Evolutionary conservation across 2,113 vertebrate genomes (phyloP).

Genomic region (Paracanthobrama guichenoti): DNA sequence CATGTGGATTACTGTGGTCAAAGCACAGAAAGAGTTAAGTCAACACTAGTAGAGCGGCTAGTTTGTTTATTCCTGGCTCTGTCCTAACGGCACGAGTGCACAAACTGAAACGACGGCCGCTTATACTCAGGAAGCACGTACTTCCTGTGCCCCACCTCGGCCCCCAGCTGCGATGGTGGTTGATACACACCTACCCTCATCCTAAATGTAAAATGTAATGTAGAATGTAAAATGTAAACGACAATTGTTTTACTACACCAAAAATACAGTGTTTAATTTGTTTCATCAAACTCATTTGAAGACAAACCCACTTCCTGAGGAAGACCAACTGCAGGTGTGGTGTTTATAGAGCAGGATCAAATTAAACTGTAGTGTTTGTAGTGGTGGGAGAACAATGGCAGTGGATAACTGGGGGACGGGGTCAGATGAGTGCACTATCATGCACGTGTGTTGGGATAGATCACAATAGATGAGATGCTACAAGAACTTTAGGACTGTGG

Average conservation of each 20-base stretch:
- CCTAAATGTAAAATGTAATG: constrained; percentile 4
- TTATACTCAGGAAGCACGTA: constrained; percentile 73
- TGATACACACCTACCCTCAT: neutral
- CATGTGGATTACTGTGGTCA: neutral
- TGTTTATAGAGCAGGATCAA: constrained; percentile 30
- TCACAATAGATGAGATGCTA: constrained; percentile 1
- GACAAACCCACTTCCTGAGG: constrained; percentile 41
- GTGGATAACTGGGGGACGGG: neutral
- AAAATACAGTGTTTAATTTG: neutral
- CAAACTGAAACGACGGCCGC: constrained; percentile 67
- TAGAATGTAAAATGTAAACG: neutral
- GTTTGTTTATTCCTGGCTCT: constrained; percentile 76
- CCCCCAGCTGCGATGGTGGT: constrained; percentile 61
- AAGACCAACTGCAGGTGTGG: constrained; percentile 23
- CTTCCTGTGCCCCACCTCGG: constrained; percentile 73
- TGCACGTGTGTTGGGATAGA: neutral
- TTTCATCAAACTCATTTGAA: constrained; percentile 29
- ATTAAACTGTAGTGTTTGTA: constrained; percentile 28
- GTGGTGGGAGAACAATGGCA: neutral
- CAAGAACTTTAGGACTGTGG: neutral
- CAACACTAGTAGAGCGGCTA: constrained; percentile 47
- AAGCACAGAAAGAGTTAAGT: constrained; percentile 15
- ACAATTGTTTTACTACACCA: neutral
- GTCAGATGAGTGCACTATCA: neutral
- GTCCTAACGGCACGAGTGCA: constrained; percentile 65